A percentile compares a stretch with the other conserved stretches of the same genome.
Evolutionary conservation across 1,140 invertebrate genomes (phyloP).

Genomic region (Lutraria rhynchaena): DNA sequence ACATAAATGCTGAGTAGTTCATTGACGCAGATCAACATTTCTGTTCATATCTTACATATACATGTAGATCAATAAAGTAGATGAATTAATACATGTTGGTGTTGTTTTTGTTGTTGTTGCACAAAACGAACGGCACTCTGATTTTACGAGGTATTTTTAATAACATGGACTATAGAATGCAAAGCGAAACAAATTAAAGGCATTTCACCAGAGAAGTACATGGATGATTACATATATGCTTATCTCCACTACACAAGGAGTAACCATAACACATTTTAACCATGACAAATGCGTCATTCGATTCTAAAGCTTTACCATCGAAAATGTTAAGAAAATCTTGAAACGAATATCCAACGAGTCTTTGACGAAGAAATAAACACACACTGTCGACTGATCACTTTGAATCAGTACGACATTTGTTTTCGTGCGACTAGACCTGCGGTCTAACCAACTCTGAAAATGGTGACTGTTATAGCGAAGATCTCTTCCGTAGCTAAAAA

Average conservation of each 20-base stretch:
- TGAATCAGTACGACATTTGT: conserved; percentile 32
- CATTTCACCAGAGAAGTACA: conserved; percentile 6
- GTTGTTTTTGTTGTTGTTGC: no score
- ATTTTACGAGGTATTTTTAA: no score
- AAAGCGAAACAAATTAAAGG: no score
- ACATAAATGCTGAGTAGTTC: no score
- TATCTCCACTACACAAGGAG: conserved; percentile 2
- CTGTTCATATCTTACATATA: no score
- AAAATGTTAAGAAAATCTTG: conserved; percentile 27
- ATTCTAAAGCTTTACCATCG: background rate
- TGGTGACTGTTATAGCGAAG: background rate
- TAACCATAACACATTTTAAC: conserved; percentile 1
- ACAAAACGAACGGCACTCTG: no score
- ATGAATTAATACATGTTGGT: no score
- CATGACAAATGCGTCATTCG: conserved; percentile 28
- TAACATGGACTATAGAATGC: no score
- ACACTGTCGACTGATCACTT: conserved; percentile 38
- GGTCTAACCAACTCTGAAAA: conserved; percentile 15
- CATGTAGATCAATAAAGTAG: no score
- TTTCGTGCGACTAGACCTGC: background rate
- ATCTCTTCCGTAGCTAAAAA: conserved; percentile 26
- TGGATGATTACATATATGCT: background rate
- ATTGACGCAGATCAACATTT: no score
- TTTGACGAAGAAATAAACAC: conserved; percentile 37
- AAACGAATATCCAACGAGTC: conserved; percentile 28